A percentile compares a stretch with the other conserved stretches of the same genome.
Evolutionary conservation across 2,113 vertebrate species (phyloP).

Genomic region (Nannospalax galili): DNA sequence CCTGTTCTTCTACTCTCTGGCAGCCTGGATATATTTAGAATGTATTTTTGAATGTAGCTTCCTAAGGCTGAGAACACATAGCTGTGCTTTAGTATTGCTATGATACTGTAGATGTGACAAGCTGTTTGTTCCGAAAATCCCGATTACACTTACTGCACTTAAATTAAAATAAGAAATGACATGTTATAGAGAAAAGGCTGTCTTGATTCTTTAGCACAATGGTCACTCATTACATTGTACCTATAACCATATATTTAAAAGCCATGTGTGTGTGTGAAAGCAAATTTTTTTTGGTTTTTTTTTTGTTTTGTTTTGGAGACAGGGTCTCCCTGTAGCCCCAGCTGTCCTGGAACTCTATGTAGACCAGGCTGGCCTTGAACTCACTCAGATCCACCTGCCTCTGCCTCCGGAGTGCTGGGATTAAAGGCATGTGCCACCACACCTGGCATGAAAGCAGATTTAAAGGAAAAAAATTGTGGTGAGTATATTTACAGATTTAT

Average conservation of each 20-base stretch:
- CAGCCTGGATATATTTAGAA: constrained; percentile 61
- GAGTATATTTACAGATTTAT: not conserved
- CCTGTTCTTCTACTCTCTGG: constrained; percentile 27
- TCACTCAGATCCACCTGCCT: no score
- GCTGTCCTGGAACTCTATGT: no score
- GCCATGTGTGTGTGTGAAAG: not conserved
- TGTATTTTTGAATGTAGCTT: constrained; percentile 47
- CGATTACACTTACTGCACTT: not conserved
- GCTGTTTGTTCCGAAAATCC: not conserved
- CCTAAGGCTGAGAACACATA: constrained; percentile 56
- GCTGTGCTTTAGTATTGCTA: constrained; percentile 51
- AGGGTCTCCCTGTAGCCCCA: no score
- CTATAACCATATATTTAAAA: not conserved
- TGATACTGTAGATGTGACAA: constrained; percentile 26
- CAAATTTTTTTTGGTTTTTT: no score
- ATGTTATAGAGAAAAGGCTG: not conserved
- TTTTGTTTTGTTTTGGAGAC: no score
- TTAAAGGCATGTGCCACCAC: no score
- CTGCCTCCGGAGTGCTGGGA: no score
- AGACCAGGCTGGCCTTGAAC: no score
- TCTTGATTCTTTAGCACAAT: not conserved
- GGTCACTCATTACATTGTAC: not conserved
- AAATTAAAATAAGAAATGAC: constrained; percentile 24
- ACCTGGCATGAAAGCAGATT: not conserved
- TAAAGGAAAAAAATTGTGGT: not conserved